Evolutionary conservation across 2,113 vertebrate species (phyloP).

Genomic region (Illadopsis cleaveri): DNA sequence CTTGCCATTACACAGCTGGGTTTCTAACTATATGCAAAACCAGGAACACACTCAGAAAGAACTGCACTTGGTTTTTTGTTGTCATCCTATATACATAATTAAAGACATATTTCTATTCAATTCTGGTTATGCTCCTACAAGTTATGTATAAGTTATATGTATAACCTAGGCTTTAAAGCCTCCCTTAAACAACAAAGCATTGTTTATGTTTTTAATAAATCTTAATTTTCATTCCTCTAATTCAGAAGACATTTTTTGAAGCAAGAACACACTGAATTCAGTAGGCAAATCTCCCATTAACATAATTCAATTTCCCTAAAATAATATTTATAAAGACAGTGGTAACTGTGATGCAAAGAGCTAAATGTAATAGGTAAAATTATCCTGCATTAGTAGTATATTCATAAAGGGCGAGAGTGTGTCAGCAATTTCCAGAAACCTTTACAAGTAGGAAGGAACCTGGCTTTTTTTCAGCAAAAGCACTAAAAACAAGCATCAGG

Average conservation of each 20-base stretch:
- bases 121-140: slow-evolving; percentile 16
- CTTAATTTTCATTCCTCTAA: background rate
- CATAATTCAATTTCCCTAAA: background rate
- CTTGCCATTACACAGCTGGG: background rate
- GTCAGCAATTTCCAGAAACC: background rate
- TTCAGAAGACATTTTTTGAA: background rate
- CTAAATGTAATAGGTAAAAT: background rate
- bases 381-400: background rate
- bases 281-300: background rate
- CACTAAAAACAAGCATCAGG: background rate
- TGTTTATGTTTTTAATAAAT: background rate
- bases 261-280: background rate
- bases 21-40: background rate
- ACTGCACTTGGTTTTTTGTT: background rate
- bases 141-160: background rate
- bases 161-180: background rate
- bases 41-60: background rate
- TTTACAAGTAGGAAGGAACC: background rate
- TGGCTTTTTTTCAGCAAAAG: background rate
- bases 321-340: background rate
- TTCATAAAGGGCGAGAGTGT: background rate
- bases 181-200: slow-evolving; percentile 19
- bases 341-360: background rate
- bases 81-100: slow-evolving; percentile 12
- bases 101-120: slow-evolving; percentile 10